Conservation (phyloP, 2,888 invertebrate species). For the Strigamia maritima region DNA sequence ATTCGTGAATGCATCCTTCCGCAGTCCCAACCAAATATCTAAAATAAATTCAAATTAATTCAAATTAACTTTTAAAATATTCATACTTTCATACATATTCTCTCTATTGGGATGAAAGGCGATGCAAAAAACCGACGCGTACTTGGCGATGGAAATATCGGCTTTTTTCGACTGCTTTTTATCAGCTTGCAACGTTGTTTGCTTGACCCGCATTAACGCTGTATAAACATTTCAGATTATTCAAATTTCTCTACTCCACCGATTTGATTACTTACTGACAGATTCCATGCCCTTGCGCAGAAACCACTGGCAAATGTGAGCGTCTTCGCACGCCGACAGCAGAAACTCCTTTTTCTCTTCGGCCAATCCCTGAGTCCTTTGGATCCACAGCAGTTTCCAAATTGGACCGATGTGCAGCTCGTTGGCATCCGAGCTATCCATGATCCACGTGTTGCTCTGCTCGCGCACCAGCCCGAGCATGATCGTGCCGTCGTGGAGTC, state of each 20-base stretch:
- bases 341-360: conserved; percentile 29
- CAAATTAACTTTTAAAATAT: too few species aligned
- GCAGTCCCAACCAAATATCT: conserved; percentile 18
- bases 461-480: neutral
- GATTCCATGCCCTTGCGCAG: conserved; percentile 26
- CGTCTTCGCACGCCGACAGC: conserved; percentile 31
- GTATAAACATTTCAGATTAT: neutral
- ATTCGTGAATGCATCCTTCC: conserved; percentile 15
- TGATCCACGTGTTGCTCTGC: conserved; percentile 1
- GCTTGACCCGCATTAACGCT: conserved; percentile 17
- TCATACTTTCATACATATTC: conserved; percentile 23
- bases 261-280: neutral
- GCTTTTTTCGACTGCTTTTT: neutral
- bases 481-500: conserved; percentile 3
- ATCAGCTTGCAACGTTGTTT: neutral
- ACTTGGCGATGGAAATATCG: neutral
- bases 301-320: conserved; percentile 21
- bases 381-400: conserved; percentile 28
- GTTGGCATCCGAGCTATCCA: neutral
- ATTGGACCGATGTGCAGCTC: conserved; percentile 22
- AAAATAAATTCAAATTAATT: neutral
- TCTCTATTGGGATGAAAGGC: neutral
- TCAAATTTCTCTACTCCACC: neutral
- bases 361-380: neutral
- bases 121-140: conserved; percentile 4